Base-by-base conservation (phyloP, 2,888 invertebrate species). In the Sussaba pulchella region DNA sequence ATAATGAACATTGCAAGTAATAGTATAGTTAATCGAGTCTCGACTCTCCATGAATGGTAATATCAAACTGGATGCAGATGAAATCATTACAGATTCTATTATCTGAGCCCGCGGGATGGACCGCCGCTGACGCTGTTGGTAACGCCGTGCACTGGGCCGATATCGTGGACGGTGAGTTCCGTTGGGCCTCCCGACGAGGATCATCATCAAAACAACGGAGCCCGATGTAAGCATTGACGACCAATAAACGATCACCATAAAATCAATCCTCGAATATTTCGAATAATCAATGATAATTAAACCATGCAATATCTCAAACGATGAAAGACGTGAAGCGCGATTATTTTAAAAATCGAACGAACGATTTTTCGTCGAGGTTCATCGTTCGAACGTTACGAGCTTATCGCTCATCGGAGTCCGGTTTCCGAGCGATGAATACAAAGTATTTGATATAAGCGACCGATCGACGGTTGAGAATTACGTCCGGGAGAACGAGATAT, bases 81-180 rank as follows among this genome's bases (percentile, higher is more conserved):
- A 91, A 88, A 88, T 91, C 81, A 85, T 91, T 91, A 72, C 89
- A 92, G 92, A 85, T 92, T 92, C 87, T 89, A 90, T 86, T 92
- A 92, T 85, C 85, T 92, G 85, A 91, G 88, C 82, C 91, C 92
- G 75, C 89, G 91, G 36, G 88, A 89, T 81, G 92, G 91, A 45
- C 89, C 89, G 72, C 90, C 92, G 36, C 85, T 92, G 80, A 92
- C 91, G 59, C 86, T 92, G 70, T 87, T 92, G 80, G 91, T 92
- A 81, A 92, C 91, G 84, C 92, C 92, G 6, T 92, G 92, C 83
- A 91, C 88, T 78, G 92, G 92, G 0, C 90, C 91, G 36, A 91
- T 92, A 84, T 88, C 89, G 47, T 92, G 92, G 92, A 91, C 89
- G 79, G 90, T 91, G 78, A 92, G 90, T 85, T 91, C 91, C 86